A percentile compares a stretch with the other conserved stretches of the same genome.
phyloP scores from a whole-genome alignment of 2,888 invertebrate species.

The Lasioglossum malachurum region DNA sequence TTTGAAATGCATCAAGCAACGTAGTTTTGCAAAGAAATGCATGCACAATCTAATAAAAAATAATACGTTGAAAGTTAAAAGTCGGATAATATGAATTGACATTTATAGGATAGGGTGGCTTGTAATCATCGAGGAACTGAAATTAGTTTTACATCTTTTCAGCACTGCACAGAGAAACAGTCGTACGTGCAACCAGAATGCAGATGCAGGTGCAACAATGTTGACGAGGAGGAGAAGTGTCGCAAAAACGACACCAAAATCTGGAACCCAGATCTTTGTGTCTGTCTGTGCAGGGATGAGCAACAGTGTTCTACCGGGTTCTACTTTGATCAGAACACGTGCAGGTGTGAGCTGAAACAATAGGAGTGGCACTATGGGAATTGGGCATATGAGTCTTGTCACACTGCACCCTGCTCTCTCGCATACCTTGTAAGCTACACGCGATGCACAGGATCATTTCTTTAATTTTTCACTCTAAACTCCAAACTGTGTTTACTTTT shows the following conservation, averaged over 20 bases:
- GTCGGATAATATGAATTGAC: not conserved
- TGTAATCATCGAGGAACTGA: not conserved
- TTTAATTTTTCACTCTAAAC: not conserved
- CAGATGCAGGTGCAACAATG: slow-evolving; percentile 87
- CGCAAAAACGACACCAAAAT: slow-evolving; percentile 85
- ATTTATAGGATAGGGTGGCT: not conserved
- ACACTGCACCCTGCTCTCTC: slow-evolving; percentile 55
- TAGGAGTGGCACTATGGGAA: slow-evolving; percentile 50
- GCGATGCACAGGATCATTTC: slow-evolving; percentile 34
- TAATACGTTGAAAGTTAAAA: not conserved
- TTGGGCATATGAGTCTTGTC: slow-evolving; percentile 40
- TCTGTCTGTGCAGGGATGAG: slow-evolving; percentile 87
- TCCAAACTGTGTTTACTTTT: not conserved
- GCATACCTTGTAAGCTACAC: slow-evolving; percentile 60
- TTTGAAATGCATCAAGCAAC: not conserved
- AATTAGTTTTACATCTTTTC: slow-evolving; percentile 11
- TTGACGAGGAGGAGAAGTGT: slow-evolving; percentile 88
- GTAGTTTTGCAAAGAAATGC: not conserved
- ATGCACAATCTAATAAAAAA: not conserved
- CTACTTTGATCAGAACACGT: slow-evolving; percentile 87
- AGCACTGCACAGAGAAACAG: slow-evolving; percentile 88
- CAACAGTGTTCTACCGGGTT: slow-evolving; percentile 88
- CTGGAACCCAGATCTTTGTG: slow-evolving; percentile 88
- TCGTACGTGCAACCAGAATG: slow-evolving; percentile 87
- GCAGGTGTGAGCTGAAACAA: slow-evolving; percentile 85